Conservation (phyloP, 2,888 invertebrate genomes). For the Pterostichus niger region DNA sequence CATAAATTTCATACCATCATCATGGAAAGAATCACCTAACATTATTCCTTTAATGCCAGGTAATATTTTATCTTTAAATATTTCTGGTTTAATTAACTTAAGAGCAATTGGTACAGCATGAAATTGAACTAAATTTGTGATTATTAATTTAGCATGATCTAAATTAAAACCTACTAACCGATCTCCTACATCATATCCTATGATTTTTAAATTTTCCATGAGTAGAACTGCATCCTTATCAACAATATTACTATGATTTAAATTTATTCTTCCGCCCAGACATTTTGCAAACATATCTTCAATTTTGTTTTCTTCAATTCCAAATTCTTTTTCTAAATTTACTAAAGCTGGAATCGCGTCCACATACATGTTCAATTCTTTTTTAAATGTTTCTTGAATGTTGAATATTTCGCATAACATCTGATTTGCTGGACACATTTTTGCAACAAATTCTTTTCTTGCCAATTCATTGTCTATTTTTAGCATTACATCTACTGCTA, state of each 20-base stretch:
- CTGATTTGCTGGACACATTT: slow-evolving; percentile 80
- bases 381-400: slow-evolving; percentile 77
- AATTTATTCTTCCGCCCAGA: slow-evolving; percentile 77
- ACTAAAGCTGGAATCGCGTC: slow-evolving; percentile 76
- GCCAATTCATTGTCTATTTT: slow-evolving; percentile 69
- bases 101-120: slow-evolving; percentile 81
- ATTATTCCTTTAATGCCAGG: slow-evolving; percentile 75
- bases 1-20: slow-evolving; percentile 70
- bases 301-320: slow-evolving; percentile 72
- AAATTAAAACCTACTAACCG: slow-evolving; percentile 79
- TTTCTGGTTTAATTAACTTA: slow-evolving; percentile 76
- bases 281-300: slow-evolving; percentile 77
- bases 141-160: slow-evolving; percentile 76
- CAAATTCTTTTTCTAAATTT: slow-evolving; percentile 76
- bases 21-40: slow-evolving; percentile 73
- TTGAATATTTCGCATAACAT: slow-evolving; percentile 79
- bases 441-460: slow-evolving; percentile 79
- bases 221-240: slow-evolving; percentile 79
- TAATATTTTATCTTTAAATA: slow-evolving; percentile 76
- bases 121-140: slow-evolving; percentile 79
- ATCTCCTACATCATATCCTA: slow-evolving; percentile 79
- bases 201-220: slow-evolving; percentile 78
- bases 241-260: slow-evolving; percentile 72
- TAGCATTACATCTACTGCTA: slow-evolving; percentile 75
- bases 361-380: slow-evolving; percentile 78